Evolutionary conservation across 2,888 invertebrate species (phyloP), one percentile per base, ranked within the genome.

Genomic region (Drosophila mimetica): DNA sequence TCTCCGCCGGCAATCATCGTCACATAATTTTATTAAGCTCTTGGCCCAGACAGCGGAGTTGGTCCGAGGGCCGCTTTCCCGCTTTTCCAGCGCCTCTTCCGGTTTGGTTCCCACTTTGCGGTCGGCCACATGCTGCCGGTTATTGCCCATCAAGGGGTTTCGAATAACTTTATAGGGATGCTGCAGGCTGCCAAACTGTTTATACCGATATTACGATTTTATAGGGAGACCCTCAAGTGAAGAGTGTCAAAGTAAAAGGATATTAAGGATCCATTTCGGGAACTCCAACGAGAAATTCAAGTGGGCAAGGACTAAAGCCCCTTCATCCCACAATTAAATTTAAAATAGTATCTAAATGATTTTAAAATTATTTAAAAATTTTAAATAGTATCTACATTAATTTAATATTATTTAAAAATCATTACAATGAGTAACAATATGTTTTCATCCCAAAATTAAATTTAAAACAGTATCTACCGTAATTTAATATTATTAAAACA

Each of bases 11-110:
- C 82, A 81, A 82, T 85, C 82, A 87, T 85, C 82, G 85, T 82
- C 87, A 85, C 87, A 85, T 84, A 86, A 84, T 87, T 87, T 86
- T 86, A 84, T 84, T 87, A 84, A 82, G 75, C 79, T 76, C 72
- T 77, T 70, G 84, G 74, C 74, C 75, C 79, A 55, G 72, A 58
- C 61, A 20, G 13, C 25, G 48, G 14, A n/a, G 39, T 61, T 63
- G 48, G 48, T 41, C 48, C 34, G 36, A 63, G 32, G 25, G 34
- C 34, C 42, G n/a, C 25, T 14, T 50, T 36, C 16, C 44, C 20
- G 30, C 41, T 30, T 11, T 9, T n/a, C 16, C 47, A 48, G 25
- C 25, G 42, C 44, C 55, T 30, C n/a, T 47, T 41, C 41, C 53
- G 53, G 42, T 28, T 52, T 18, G 30, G 55, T 14, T n/a, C 41